Conservation (phyloP, 2,113 vertebrate genomes). For the Campylorhamphus procurvoides region DNA sequence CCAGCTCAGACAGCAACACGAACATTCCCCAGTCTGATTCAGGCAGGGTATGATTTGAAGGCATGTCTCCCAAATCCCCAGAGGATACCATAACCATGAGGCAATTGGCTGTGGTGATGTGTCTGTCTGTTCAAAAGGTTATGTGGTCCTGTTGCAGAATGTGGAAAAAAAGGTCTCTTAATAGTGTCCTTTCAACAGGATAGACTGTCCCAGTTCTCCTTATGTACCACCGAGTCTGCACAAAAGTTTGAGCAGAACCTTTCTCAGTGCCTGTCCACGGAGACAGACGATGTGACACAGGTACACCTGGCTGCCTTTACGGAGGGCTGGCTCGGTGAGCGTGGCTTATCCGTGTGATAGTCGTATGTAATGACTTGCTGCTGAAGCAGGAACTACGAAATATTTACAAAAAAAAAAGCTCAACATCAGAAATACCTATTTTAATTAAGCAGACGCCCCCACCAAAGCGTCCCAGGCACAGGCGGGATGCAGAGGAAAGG, state of each 20-base stretch:
- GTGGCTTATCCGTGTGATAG: rapidly evolving
- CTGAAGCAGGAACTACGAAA: neutral
- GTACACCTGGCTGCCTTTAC: neutral
- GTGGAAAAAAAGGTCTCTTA: neutral
- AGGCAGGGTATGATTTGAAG: neutral
- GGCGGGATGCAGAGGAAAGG: rapidly evolving
- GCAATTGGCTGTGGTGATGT: neutral
- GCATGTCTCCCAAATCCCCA: neutral
- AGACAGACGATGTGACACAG: rapidly evolving
- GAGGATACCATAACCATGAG: neutral
- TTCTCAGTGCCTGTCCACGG: rapidly evolving
- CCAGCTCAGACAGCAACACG: neutral
- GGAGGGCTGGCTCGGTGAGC: rapidly evolving
- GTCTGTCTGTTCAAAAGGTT: neutral
- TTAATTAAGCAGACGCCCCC: neutral
- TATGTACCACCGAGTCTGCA: neutral
- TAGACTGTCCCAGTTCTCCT: neutral
- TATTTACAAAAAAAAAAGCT: neutral
- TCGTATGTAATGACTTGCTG: rapidly evolving
- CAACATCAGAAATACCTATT: neutral
- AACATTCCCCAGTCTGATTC: neutral
- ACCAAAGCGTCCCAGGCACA: neutral
- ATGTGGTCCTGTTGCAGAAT: neutral
- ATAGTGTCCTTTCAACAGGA: neutral
- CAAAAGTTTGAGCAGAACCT: neutral